Conservation (phyloP, 2,888 invertebrate genomes). For the Onchidella celtica region DNA sequence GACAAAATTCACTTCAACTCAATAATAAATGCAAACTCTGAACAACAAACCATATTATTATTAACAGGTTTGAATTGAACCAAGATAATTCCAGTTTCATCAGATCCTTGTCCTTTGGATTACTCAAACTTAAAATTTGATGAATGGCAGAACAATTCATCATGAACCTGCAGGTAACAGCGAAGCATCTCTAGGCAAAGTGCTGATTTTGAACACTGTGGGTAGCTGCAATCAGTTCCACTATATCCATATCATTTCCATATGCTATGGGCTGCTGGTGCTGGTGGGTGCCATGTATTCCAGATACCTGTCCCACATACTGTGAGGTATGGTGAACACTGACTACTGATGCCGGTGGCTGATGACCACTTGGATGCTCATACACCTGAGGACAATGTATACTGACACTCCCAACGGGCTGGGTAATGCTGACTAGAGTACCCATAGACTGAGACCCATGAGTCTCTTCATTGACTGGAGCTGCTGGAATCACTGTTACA, state of each 20-base stretch:
- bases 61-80: no score
- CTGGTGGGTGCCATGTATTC: slow-evolving; percentile 43
- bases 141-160: neutral
- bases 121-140: neutral
- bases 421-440: slow-evolving; percentile 35
- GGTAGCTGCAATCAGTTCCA: slow-evolving; percentile 47
- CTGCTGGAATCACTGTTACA: slow-evolving; percentile 27
- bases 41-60: no score
- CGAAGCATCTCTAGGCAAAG: no score
- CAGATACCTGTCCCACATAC: slow-evolving; percentile 45
- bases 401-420: slow-evolving; percentile 38
- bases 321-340: slow-evolving; percentile 42
- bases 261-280: slow-evolving; percentile 44
- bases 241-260: slow-evolving; percentile 49
- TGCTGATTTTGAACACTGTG: slow-evolving; percentile 50
- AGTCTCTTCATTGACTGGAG: slow-evolving; percentile 40
- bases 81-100: no score
- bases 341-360: slow-evolving; percentile 41
- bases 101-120: no score
- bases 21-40: no score
- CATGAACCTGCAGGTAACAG: no score
- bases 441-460: slow-evolving; percentile 39
- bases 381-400: slow-evolving; percentile 48
- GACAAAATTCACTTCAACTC: neutral
- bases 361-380: slow-evolving; percentile 43